Base-by-base conservation (phyloP, 2,888 invertebrate genomes). In the Uloborus plumipes region DNA sequence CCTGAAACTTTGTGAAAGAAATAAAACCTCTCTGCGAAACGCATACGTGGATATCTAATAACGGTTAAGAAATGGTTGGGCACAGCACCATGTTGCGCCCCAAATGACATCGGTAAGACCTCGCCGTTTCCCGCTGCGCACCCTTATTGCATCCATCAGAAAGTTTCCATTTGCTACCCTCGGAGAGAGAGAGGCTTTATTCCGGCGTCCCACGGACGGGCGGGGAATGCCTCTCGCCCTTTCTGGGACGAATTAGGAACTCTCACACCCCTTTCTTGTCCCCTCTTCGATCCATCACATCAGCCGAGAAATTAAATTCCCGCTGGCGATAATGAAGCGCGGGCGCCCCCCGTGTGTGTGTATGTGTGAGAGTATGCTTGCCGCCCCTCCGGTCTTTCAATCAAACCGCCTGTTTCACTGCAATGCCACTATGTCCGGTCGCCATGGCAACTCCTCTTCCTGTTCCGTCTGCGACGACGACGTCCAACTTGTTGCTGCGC, bases 401-500 rank as follows among this genome's bases (percentile, higher is more conserved):
- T 72, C 61, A 66, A 66, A 72, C 72, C 39, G 58, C 58, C 72
- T 72, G 49, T 59, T 26, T 20, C 11, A 13, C 47, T 47, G 64
- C 47, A 49, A 64, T 26, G 47, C 47, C 22, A 49, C 64, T 18
- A 49, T 55, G 66, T 66, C 55, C 47, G 15, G 77, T 77, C 71
- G 70, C 72, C 18, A 72, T 78, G 58, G 78, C 11, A 18, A 49
- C 20, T 1, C 53, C 39, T 50, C 50, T 59, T 49, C 47, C 67
- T 39, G 39, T 11, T 39, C n/a, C 39, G 39, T 39, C n/a, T n/a
- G n/a, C 39, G 7, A 9, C 39, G 39, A 39, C 39, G 39, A 39
- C 31, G 51, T 51, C n/a, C 58, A 64, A 78, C 78, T 78, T 78
- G 78, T 78, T 78, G 78, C 78, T 65, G 50, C 31, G 15, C 71